Conservation (phyloP, 2,113 vertebrate genomes). For the Equus quagga region DNA sequence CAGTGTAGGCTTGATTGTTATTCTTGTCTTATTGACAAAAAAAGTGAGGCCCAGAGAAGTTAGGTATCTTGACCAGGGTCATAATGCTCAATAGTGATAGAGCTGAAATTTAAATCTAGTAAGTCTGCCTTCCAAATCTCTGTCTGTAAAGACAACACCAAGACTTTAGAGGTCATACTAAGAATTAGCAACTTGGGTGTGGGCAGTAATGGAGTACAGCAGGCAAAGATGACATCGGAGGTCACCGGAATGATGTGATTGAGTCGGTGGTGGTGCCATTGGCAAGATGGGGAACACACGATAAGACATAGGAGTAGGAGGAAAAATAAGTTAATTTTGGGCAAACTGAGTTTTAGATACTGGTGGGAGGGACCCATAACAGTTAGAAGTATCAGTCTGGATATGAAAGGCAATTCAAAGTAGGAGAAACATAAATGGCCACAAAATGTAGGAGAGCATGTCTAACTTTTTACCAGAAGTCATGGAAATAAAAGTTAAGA, state of each 20-base stretch:
- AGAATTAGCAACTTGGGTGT: not conserved
- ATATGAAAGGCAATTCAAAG: not conserved
- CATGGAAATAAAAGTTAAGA: not conserved
- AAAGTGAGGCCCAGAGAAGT: not conserved
- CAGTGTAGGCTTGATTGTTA: not conserved
- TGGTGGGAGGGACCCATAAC: not conserved
- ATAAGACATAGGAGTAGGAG: not conserved
- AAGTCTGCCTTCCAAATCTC: not conserved
- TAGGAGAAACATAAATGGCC: not conserved
- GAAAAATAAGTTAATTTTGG: not conserved
- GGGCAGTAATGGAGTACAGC: not conserved
- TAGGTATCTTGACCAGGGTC: not conserved
- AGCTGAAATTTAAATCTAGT: constrained; percentile 10
- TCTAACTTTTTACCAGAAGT: constrained; percentile 6
- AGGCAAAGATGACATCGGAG: not conserved
- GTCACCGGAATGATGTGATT: not conserved
- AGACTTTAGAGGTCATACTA: not conserved
- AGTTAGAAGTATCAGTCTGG: not conserved
- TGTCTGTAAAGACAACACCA: not conserved
- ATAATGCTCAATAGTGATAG: not conserved
- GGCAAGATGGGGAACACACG: not conserved
- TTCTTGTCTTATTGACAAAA: not conserved
- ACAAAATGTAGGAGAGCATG: not conserved
- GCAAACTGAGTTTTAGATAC: constrained; percentile 11
- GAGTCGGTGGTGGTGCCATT: not conserved